Evolutionary conservation across 2,113 vertebrate species (phyloP).

Genomic region (Romanogobio albipinnatus): DNA sequence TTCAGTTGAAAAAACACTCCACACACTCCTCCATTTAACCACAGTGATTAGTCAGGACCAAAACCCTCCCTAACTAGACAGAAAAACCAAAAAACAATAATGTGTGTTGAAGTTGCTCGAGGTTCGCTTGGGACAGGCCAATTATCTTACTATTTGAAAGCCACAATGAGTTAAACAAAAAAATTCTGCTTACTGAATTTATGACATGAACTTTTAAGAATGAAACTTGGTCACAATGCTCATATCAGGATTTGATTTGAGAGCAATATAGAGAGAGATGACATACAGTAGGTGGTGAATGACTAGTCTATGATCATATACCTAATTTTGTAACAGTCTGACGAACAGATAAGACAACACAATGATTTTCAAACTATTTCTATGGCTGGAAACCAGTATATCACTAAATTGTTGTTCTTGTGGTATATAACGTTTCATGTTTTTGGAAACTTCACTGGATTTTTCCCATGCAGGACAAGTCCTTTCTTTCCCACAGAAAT

Average conservation of each 20-base stretch:
- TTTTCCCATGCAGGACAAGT: background rate
- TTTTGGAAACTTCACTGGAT: background rate
- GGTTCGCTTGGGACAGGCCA: background rate
- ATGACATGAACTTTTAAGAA: background rate
- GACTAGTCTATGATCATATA: background rate
- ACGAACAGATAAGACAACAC: too few species aligned
- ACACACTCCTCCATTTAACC: slow-evolving; percentile 28
- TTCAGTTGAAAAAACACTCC: slow-evolving; percentile 18
- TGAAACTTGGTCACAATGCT: background rate
- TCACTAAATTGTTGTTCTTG: background rate
- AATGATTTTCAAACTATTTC: background rate
- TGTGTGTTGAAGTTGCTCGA: background rate
- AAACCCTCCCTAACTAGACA: slow-evolving; percentile 35
- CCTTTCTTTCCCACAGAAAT: slow-evolving; percentile 37
- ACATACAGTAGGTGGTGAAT: too few species aligned
- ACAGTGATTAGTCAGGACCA: slow-evolving; percentile 37
- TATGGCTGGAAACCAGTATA: slow-evolving; percentile 6
- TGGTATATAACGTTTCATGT: background rate
- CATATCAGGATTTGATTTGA: background rate
- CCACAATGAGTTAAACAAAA: background rate
- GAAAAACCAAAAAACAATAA: background rate
- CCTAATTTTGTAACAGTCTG: background rate
- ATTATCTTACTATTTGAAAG: background rate
- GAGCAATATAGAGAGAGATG: background rate
- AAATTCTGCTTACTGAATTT: background rate